Evolutionary conservation across 92 coral and sea anemone genomes (phyloP).

Genomic region (Virgularia gustaviana): DNA sequence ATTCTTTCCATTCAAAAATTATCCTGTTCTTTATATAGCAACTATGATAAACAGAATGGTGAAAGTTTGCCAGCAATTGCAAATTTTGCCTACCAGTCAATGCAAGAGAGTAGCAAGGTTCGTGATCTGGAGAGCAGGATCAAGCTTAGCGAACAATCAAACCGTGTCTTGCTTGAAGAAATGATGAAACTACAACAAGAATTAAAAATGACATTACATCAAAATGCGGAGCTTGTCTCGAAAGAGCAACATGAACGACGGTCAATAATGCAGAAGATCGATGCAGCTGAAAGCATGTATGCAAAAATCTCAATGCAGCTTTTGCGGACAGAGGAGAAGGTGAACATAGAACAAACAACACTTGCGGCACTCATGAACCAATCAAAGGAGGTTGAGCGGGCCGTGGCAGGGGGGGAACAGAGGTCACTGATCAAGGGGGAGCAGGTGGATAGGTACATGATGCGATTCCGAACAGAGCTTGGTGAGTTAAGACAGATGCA

Average conservation of each 20-base stretch:
- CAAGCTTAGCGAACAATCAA: constrained; percentile 89
- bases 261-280: constrained; percentile 75
- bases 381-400: constrained; percentile 95
- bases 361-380: constrained; percentile 86
- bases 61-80: constrained; percentile 24
- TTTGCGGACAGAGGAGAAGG: constrained; percentile 85
- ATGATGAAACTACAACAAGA: constrained; percentile 88
- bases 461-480: constrained; percentile 76
- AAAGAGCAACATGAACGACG: constrained; percentile 85
- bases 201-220: constrained; percentile 75
- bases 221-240: constrained; percentile 75
- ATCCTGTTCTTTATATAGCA: neutral
- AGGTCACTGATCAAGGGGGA: constrained; percentile 78
- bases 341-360: constrained; percentile 80
- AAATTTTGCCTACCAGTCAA: constrained; percentile 19
- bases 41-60: constrained; percentile 8
- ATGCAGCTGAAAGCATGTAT: constrained; percentile 81
- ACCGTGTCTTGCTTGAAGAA: constrained; percentile 88
- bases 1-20: neutral
- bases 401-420: constrained; percentile 89
- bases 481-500: constrained; percentile 74
- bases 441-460: constrained; percentile 77
- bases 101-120: constrained; percentile 1
- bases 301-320: constrained; percentile 87
- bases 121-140: constrained; percentile 78